Conservation (phyloP, 1,140 invertebrate genomes). For the Cotesia typhae region DNA sequence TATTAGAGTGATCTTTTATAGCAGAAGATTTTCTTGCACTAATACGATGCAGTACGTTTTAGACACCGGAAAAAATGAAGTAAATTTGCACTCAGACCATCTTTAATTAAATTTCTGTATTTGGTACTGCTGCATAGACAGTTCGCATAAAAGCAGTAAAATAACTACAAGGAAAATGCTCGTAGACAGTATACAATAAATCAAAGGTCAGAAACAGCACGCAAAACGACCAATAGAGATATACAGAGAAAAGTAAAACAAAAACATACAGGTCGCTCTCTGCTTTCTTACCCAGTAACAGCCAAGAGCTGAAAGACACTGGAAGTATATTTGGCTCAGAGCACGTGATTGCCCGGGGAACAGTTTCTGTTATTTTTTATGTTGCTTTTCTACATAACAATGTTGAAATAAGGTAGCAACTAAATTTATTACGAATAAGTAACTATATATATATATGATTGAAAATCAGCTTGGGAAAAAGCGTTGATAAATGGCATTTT, state of each 20-base stretch:
- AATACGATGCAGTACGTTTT: background rate
- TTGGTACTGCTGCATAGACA: slow-evolving; percentile 14
- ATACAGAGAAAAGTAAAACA: slow-evolving; percentile 10
- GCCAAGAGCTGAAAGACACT: slow-evolving; percentile 33
- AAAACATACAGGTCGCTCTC: slow-evolving; percentile 13
- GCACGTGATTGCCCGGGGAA: slow-evolving; percentile 35
- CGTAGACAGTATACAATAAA: slow-evolving; percentile 20
- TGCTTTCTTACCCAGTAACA: slow-evolving; percentile 14
- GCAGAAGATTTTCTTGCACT: no score
- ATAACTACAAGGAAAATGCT: slow-evolving; percentile 15
- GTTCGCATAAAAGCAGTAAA: slow-evolving; percentile 1
- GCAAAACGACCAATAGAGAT: slow-evolving; percentile 7
- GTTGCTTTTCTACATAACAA: slow-evolving; percentile 6
- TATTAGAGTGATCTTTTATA: no score
- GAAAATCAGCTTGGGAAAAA: no score
- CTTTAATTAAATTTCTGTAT: slow-evolving; percentile 13
- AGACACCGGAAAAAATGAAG: no score
- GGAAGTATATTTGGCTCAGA: slow-evolving; percentile 38
- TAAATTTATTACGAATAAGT: slow-evolving; percentile 10
- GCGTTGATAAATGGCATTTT: no score
- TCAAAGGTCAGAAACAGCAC: slow-evolving; percentile 31
- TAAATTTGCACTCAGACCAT: background rate
- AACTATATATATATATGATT: no score
- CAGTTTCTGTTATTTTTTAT: slow-evolving; percentile 8
- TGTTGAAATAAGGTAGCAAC: background rate